Percentiles rank a stretch among this genome's conserved stretches.
phyloP scores from a whole-genome alignment of 1,140 invertebrate species.

The Ceratitis capitata region DNA sequence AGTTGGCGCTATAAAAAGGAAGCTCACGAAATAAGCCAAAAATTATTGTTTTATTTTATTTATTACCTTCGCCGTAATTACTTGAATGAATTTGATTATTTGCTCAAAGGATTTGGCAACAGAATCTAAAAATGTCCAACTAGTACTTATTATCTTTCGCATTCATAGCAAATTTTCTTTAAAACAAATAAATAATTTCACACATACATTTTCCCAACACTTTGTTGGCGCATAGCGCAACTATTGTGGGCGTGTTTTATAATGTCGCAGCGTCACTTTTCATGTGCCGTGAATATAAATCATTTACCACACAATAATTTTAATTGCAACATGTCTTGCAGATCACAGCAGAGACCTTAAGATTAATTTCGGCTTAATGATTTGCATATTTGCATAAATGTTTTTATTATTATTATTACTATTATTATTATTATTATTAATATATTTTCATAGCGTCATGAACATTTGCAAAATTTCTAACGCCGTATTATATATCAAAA shows the following conservation, averaged over 20 bases:
- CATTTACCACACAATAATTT: not conserved
- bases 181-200: not conserved
- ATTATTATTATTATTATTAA: too few species aligned
- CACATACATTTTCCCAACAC: not conserved
- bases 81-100: too few species aligned
- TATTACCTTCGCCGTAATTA: too few species aligned
- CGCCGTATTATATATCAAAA: not conserved
- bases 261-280: not conserved
- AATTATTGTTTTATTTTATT: too few species aligned
- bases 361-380: not conserved
- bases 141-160: too few species aligned
- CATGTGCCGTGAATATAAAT: not conserved
- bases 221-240: not conserved
- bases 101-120: too few species aligned
- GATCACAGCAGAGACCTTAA: not conserved
- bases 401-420: not conserved
- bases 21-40: too few species aligned
- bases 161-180: too few species aligned
- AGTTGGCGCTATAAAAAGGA: too few species aligned
- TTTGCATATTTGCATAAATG: not conserved
- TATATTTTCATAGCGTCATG: not conserved
- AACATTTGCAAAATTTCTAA: not conserved
- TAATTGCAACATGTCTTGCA: not conserved
- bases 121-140: too few species aligned
- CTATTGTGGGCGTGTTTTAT: not conserved